Conservation (phyloP, 2,888 invertebrate species). For the Argyresthia albistria region DNA sequence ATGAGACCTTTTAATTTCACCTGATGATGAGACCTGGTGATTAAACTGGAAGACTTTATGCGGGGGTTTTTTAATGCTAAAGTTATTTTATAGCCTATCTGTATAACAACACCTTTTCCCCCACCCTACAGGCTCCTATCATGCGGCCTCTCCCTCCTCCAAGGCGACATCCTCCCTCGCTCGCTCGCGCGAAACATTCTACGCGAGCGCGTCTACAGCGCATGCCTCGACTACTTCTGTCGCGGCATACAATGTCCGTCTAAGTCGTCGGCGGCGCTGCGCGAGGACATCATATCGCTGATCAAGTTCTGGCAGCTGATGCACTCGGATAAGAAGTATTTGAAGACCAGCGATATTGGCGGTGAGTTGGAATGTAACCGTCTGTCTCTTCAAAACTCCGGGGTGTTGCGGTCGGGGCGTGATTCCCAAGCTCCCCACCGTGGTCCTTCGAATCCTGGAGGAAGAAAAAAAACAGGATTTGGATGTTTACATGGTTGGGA, state of each 20-base stretch:
- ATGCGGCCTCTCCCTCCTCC: conserved; percentile 93
- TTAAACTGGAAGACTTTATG: too few species aligned
- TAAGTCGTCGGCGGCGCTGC: conserved; percentile 81
- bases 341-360: conserved; percentile 86
- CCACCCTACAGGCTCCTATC: conserved; percentile 78
- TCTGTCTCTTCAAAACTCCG: too few species aligned
- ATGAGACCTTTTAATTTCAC: too few species aligned
- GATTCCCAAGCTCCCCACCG: too few species aligned
- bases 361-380: conserved; percentile 47
- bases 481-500: too few species aligned
- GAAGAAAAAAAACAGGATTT: too few species aligned
- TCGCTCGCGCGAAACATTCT: conserved; percentile 93
- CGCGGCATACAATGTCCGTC: conserved; percentile 91
- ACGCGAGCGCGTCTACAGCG: conserved; percentile 94
- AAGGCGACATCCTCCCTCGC: conserved; percentile 91
- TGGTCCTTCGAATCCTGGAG: too few species aligned
- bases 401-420: too few species aligned
- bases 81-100: too few species aligned
- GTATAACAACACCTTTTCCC: not conserved
- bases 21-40: too few species aligned
- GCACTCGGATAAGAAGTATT: conserved; percentile 94
- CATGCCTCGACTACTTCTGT: conserved; percentile 96
- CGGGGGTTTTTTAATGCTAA: too few species aligned
- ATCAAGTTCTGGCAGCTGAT: conserved; percentile 97
- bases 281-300: conserved; percentile 91